phyloP scores from a whole-genome alignment of 1,140 invertebrate species.

The Mylabris phalerata region DNA sequence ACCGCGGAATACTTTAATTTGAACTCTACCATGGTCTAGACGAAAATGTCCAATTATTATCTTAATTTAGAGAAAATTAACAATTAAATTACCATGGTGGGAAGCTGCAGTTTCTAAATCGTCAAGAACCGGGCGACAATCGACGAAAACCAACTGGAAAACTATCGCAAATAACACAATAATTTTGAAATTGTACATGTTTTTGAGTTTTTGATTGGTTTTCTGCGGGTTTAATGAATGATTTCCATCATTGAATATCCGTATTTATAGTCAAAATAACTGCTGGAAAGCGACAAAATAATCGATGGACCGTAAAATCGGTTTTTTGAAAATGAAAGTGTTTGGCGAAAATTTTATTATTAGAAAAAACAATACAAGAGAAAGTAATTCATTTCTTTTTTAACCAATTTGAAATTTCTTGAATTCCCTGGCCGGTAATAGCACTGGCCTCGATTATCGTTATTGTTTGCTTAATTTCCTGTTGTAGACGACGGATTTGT shows the following conservation, averaged over 20 bases:
- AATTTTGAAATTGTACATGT: slow-evolving; percentile 4
- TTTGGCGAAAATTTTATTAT: background rate
- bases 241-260: background rate
- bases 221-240: background rate
- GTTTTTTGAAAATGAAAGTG: slow-evolving; percentile 11
- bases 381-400: slow-evolving; percentile 26
- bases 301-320: slow-evolving; percentile 8
- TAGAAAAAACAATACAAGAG: slow-evolving; percentile 5
- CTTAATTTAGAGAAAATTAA: background rate
- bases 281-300: slow-evolving; percentile 2
- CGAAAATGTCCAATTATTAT: background rate
- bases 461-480: slow-evolving; percentile 58
- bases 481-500: slow-evolving; percentile 55
- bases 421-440: slow-evolving; percentile 60
- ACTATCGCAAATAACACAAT: slow-evolving; percentile 2
- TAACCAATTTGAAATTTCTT: slow-evolving; percentile 59
- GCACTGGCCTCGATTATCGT: slow-evolving; percentile 65
- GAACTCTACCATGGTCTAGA: slow-evolving; percentile 49
- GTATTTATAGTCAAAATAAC: slow-evolving; percentile 5
- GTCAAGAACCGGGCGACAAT: slow-evolving; percentile 12
- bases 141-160: background rate
- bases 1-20: slow-evolving; percentile 65
- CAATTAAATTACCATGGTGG: slow-evolving; percentile 8
- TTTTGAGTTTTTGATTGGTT: background rate
- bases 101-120: slow-evolving; percentile 14